Percentiles rank a stretch among this genome's conserved stretches.
These are phyloP conservation scores for Anarhynchus alexandrinus DNA, from an alignment of 2,113 vertebrate species.

Conservation along the genomic window DNA sequence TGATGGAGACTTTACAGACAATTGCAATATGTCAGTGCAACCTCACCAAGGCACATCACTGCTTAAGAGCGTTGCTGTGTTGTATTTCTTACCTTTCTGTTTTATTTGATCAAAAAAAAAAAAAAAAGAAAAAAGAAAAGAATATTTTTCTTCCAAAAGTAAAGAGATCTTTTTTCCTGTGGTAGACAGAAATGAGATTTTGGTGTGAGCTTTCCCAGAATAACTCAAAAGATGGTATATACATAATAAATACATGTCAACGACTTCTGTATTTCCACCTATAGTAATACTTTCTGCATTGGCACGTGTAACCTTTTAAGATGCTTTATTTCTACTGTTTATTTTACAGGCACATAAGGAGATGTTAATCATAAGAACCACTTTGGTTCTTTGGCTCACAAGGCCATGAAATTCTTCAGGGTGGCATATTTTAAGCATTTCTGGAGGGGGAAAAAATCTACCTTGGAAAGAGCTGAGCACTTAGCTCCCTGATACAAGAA, in stretches of 20 bases:
- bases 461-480: background rate
- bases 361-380: background rate
- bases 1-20: background rate
- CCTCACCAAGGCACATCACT: background rate
- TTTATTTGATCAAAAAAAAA: background rate
- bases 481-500: background rate
- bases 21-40: background rate
- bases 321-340: background rate
- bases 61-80: background rate
- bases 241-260: background rate
- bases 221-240: background rate
- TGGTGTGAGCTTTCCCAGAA: background rate
- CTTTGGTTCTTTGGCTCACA: background rate
- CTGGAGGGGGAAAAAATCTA: accelerated
- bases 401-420: background rate
- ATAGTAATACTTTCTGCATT: background rate
- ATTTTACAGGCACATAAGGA: background rate
- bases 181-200: background rate
- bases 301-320: background rate
- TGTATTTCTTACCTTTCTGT: background rate
- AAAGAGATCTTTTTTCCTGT: background rate
- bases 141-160: background rate
- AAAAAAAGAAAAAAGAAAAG: background rate
- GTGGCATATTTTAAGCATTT: background rate
- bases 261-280: background rate